phyloP scores from a whole-genome alignment of 2,797 vertebrate species.

The Paguma larvata region DNA sequence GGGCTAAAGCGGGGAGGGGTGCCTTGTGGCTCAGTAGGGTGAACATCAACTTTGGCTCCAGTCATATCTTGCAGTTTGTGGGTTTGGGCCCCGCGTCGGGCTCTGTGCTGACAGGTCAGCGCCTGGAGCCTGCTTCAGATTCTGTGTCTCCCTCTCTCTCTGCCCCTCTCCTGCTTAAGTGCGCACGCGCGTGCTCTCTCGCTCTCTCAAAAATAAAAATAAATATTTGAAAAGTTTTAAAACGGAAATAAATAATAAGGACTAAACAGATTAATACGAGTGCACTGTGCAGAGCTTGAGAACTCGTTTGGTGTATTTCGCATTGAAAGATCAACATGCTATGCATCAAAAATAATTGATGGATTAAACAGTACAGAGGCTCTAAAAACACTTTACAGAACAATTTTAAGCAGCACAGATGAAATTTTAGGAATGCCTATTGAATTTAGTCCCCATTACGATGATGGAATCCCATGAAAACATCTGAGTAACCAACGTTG shows the following conservation, averaged over 20 bases:
- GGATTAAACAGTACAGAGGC: slow-evolving; percentile 70
- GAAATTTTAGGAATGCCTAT: slow-evolving; percentile 71
- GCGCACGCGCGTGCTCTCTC: no score
- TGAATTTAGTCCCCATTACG: slow-evolving; percentile 65
- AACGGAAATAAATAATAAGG: slow-evolving; percentile 50
- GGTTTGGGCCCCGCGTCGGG: no score
- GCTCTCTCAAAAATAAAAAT: no score
- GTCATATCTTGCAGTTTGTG: no score
- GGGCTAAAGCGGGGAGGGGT: not conserved
- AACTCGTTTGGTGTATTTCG: slow-evolving; percentile 50
- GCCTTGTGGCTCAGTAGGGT: no score
- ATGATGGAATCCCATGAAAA: slow-evolving; percentile 58
- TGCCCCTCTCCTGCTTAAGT: no score
- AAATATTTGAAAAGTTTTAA: no score
- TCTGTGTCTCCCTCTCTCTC: no score
- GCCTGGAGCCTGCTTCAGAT: no score
- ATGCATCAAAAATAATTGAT: slow-evolving; percentile 67
- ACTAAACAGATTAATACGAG: slow-evolving; percentile 20
- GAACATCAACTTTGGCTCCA: no score
- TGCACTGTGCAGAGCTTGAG: slow-evolving; percentile 18
- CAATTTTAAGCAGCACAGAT: slow-evolving; percentile 59
- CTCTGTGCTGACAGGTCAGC: no score
- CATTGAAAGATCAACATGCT: not conserved
- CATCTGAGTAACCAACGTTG: slow-evolving; percentile 65
- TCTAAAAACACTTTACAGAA: slow-evolving; percentile 69